A percentile compares a stretch with the other conserved stretches of the same genome.
Evolutionary conservation across 92 coral and sea anemone genomes (phyloP).

Genomic region (Muricea muricata): DNA sequence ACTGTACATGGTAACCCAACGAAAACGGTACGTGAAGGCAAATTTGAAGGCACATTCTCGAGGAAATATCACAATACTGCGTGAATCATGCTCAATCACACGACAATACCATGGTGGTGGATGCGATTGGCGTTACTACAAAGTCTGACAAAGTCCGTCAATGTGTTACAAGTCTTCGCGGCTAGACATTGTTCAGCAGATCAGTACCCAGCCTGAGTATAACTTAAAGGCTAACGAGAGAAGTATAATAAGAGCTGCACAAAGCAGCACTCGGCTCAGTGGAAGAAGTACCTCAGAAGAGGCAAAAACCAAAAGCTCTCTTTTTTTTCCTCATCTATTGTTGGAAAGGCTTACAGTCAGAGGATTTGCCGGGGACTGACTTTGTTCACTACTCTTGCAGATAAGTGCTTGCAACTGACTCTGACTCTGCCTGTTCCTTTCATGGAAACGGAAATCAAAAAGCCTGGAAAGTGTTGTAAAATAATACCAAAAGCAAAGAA

Average conservation of each 20-base stretch:
- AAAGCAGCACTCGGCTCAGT: background rate
- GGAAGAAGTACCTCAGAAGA: slow-evolving; percentile 8
- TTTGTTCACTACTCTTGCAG: background rate
- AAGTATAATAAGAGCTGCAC: slow-evolving; percentile 19
- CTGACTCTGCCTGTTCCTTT: slow-evolving; percentile 5
- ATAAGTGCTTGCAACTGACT: background rate
- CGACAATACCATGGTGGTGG: background rate
- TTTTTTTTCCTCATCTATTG: slow-evolving; percentile 1
- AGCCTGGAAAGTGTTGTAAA: background rate
- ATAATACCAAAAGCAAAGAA: background rate
- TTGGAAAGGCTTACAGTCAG: slow-evolving; percentile 4
- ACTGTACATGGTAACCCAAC: slow-evolving; percentile 24
- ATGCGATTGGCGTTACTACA: slow-evolving; percentile 17
- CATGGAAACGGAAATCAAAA: slow-evolving; percentile 9
- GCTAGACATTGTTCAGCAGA: slow-evolving; percentile 7
- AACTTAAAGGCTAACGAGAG: background rate
- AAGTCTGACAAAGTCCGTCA: background rate
- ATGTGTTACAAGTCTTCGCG: slow-evolving; percentile 10
- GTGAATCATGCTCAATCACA: background rate
- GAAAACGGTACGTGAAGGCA: slow-evolving; percentile 29
- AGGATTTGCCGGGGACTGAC: background rate
- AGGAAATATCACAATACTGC: slow-evolving; percentile 4
- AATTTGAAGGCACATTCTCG: slow-evolving; percentile 30
- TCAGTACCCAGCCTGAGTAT: background rate
- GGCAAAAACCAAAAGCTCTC: slow-evolving; percentile 4